Evolutionary conservation across 2,888 invertebrate species (phyloP).

Genomic region (Hirudinaria manillensis): DNA sequence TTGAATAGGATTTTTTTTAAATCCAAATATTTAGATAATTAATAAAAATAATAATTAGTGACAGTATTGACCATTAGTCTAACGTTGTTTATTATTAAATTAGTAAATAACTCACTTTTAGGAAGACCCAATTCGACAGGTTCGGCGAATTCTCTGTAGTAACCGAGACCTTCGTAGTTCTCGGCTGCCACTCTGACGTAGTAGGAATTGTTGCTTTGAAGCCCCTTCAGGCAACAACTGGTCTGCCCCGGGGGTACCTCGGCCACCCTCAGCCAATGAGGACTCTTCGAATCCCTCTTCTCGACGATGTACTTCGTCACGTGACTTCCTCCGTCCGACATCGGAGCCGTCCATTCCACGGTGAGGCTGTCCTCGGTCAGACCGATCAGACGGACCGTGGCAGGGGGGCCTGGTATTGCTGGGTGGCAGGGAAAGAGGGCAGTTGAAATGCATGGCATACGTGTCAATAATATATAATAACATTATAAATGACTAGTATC

Average conservation of each 20-base stretch:
- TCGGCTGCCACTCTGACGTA: slow-evolving; percentile 78
- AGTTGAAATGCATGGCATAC: no score
- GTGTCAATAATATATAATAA: no score
- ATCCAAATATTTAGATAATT: no score
- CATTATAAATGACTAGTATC: no score
- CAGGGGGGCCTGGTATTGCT: slow-evolving; percentile 38
- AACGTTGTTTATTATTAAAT: slow-evolving; percentile 5
- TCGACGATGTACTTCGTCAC: slow-evolving; percentile 45
- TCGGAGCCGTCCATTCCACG: slow-evolving; percentile 50
- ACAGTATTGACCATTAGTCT: no score
- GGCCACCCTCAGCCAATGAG: slow-evolving; percentile 38
- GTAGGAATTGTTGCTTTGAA: slow-evolving; percentile 56
- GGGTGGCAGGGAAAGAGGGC: background rate
- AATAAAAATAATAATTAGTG: no score
- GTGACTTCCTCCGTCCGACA: slow-evolving; percentile 46
- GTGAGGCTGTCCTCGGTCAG: slow-evolving; percentile 47
- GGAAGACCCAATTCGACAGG: slow-evolving; percentile 37
- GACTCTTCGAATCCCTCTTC: slow-evolving; percentile 37
- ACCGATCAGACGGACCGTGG: slow-evolving; percentile 39
- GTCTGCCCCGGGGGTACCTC: slow-evolving; percentile 33
- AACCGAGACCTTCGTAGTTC: slow-evolving; percentile 68
- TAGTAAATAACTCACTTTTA: slow-evolving; percentile 36
- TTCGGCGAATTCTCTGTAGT: slow-evolving; percentile 39
- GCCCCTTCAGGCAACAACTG: slow-evolving; percentile 32
- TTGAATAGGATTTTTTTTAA: background rate